A percentile compares a stretch with the other conserved stretches of the same genome.
Conservation (phyloP, 2,797 vertebrate genomes). For the Hippopotamyrus pictus region DNA sequence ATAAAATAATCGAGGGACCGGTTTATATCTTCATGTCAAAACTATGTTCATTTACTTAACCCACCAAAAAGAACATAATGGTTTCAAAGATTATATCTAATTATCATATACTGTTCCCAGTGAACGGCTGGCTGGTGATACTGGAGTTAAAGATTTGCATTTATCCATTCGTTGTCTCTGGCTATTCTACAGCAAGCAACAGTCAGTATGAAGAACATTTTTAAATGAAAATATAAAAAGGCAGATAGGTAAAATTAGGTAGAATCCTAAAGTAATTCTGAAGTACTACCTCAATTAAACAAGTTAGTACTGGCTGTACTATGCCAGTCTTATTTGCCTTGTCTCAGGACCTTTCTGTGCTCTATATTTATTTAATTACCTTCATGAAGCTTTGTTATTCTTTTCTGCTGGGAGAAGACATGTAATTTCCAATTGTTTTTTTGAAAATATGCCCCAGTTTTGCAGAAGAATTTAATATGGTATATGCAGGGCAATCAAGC, state of each 20-base stretch:
- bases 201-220: background rate
- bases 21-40: background rate
- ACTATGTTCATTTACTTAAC: background rate
- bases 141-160: background rate
- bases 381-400: background rate
- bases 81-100: background rate
- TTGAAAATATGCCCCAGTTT: constrained; percentile 9
- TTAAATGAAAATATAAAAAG: background rate
- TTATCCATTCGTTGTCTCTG: background rate
- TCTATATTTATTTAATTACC: background rate
- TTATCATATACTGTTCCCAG: background rate
- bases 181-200: background rate
- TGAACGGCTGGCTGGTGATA: background rate
- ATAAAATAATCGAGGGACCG: background rate
- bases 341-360: background rate
- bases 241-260: background rate
- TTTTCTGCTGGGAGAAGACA: background rate
- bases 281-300: background rate
- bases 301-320: background rate
- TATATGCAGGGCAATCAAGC: constrained; percentile 61
- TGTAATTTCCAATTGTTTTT: background rate
- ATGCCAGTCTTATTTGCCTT: background rate
- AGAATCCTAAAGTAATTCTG: background rate
- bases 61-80: background rate
- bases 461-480: constrained; percentile 56